Evolutionary conservation across 2,888 invertebrate genomes (phyloP).

Genomic region (Conchocele bisecta): DNA sequence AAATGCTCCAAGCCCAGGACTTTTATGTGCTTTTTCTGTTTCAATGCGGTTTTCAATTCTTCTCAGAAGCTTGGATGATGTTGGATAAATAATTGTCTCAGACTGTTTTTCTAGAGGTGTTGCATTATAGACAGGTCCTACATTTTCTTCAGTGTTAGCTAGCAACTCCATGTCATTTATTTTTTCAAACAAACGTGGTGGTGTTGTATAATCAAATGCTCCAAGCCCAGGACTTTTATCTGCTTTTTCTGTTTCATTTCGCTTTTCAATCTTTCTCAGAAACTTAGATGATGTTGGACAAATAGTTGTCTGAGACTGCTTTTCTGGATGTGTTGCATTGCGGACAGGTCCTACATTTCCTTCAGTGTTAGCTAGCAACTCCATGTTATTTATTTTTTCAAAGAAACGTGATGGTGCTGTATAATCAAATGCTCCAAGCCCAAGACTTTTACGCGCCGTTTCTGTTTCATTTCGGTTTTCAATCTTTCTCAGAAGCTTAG

Average conservation of each 20-base stretch:
- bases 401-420: slow-evolving; percentile 23
- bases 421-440: slow-evolving; percentile 3
- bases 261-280: too few relatives aligned
- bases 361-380: not conserved
- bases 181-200: slow-evolving; percentile 32
- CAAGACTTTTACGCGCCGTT: not conserved
- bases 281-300: not conserved
- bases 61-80: slow-evolving; percentile 8
- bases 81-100: not conserved
- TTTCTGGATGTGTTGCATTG: not conserved
- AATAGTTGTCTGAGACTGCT: not conserved
- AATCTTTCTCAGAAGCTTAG: slow-evolving; percentile 1
- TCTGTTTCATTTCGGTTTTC: not conserved
- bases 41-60: not conserved
- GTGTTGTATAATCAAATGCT: slow-evolving; percentile 31
- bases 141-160: too few relatives aligned
- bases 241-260: slow-evolving; percentile 9
- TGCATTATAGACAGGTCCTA: too few relatives aligned
- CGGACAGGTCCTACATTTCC: not conserved
- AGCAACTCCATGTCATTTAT: slow-evolving; percentile 25
- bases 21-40: not conserved
- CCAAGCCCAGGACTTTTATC: not conserved
- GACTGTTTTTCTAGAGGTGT: not conserved
- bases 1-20: slow-evolving; percentile 6
- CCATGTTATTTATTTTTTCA: not conserved